phyloP scores from a whole-genome alignment of 2,888 invertebrate species.

The Xanthia icteritia region DNA sequence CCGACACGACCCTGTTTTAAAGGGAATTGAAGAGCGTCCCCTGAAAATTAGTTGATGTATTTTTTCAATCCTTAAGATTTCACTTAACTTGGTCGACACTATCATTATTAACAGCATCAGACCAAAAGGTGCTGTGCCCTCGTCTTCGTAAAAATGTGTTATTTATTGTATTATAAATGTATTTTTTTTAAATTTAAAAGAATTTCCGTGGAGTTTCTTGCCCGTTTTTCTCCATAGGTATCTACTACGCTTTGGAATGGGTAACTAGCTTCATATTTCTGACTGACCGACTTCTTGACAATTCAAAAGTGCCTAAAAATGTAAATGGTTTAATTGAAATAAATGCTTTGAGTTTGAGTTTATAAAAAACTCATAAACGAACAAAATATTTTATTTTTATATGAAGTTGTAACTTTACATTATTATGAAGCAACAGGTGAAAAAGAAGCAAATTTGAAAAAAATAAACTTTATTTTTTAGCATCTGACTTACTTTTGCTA shows the following conservation, averaged over 20 bases:
- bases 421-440: slow-evolving; percentile 30
- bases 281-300: too few relatives aligned
- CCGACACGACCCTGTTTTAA: slow-evolving; percentile 47
- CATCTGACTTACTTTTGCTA: slow-evolving; percentile 32
- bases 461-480: slow-evolving; percentile 1
- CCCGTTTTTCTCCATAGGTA: too few relatives aligned
- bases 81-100: neutral
- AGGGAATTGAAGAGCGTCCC: neutral
- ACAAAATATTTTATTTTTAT: slow-evolving; percentile 1
- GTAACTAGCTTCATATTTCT: too few relatives aligned
- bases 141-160: slow-evolving; percentile 1
- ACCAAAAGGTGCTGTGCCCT: neutral
- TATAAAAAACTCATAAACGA: slow-evolving; percentile 3
- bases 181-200: too few relatives aligned
- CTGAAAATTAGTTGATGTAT: neutral
- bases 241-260: too few relatives aligned
- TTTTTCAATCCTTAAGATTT: neutral
- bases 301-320: too few relatives aligned
- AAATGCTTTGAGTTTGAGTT: too few relatives aligned
- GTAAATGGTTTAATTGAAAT: too few relatives aligned
- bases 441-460: neutral
- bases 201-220: too few relatives aligned
- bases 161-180: neutral
- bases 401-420: neutral
- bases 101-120: neutral